phyloP scores from a whole-genome alignment of 2,797 vertebrate species.

The Urocyon cinereoargenteus region DNA sequence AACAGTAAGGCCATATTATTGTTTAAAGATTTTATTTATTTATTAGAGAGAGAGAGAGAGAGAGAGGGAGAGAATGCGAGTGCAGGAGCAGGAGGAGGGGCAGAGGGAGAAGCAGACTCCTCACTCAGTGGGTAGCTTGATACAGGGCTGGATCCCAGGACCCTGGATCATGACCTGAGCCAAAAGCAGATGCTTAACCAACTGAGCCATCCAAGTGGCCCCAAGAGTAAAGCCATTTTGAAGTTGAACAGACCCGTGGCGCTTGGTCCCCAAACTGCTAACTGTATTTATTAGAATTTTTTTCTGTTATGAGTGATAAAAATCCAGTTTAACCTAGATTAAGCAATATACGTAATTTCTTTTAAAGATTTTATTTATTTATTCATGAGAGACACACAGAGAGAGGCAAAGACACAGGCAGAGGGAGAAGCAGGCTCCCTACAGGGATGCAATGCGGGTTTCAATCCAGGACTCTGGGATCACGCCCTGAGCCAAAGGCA shows the following conservation, averaged over 20 bases:
- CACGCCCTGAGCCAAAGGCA: too few species aligned
- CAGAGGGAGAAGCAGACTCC: background rate
- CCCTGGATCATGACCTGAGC: background rate
- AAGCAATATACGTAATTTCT: background rate
- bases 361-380: too few species aligned
- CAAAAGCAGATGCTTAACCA: background rate
- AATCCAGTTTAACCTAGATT: conserved; percentile 27
- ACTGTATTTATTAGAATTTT: background rate
- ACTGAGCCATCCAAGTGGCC: background rate
- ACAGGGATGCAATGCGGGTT: too few species aligned
- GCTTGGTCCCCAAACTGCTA: background rate
- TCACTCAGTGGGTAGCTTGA: too few species aligned
- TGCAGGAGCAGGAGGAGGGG: background rate
- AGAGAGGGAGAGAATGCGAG: background rate
- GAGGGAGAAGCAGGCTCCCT: too few species aligned
- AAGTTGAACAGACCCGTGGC: background rate
- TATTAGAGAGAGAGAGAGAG: background rate
- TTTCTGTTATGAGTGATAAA: conserved; percentile 28
- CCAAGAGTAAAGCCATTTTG: background rate
- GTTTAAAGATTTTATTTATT: background rate
- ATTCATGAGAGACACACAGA: too few species aligned
- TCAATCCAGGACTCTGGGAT: too few species aligned
- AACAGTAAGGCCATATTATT: background rate
- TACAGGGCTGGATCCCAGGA: background rate
- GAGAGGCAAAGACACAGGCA: too few species aligned